These are phyloP conservation scores for Junonia oenone DNA, from an alignment of 2,888 invertebrate genomes.

Conservation along the genomic window DNA sequence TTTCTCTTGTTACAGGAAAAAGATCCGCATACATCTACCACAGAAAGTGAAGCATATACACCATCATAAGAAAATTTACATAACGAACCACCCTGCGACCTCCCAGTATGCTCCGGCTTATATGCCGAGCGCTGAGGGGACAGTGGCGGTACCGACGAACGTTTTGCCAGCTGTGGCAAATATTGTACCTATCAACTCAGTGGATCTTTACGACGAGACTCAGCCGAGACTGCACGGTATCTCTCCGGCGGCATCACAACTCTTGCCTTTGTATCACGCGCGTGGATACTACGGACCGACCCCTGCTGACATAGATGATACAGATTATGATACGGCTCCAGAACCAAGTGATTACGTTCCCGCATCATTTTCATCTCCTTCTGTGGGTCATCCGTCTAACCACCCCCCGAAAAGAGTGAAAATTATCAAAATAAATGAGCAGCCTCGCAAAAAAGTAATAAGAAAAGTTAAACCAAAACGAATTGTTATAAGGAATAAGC, in stretches of 20 bases:
- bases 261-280: slow-evolving; percentile 66
- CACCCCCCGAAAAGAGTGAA: slow-evolving; percentile 59
- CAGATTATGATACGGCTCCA: slow-evolving; percentile 57
- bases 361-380: slow-evolving; percentile 44
- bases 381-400: slow-evolving; percentile 35
- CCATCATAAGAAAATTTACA: slow-evolving; percentile 76
- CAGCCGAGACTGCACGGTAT: slow-evolving; percentile 43
- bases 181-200: slow-evolving; percentile 55
- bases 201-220: slow-evolving; percentile 57
- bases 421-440: slow-evolving; percentile 59
- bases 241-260: slow-evolving; percentile 52
- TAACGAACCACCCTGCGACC: slow-evolving; percentile 69
- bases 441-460: slow-evolving; percentile 52
- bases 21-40: slow-evolving; percentile 78
- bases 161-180: slow-evolving; percentile 54
- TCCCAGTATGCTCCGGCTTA: slow-evolving; percentile 71
- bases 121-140: slow-evolving; percentile 63
- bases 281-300: slow-evolving; percentile 71
- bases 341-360: slow-evolving; percentile 51
- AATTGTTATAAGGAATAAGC: slow-evolving; percentile 45
- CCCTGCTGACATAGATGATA: slow-evolving; percentile 55
- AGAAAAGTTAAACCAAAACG: slow-evolving; percentile 63
- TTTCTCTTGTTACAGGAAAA: slow-evolving; percentile 74
- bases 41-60: slow-evolving; percentile 78
- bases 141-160: slow-evolving; percentile 59